phyloP scores from a whole-genome alignment of 2,888 invertebrate genomes.

The Lasioglossum oenotherae region DNA sequence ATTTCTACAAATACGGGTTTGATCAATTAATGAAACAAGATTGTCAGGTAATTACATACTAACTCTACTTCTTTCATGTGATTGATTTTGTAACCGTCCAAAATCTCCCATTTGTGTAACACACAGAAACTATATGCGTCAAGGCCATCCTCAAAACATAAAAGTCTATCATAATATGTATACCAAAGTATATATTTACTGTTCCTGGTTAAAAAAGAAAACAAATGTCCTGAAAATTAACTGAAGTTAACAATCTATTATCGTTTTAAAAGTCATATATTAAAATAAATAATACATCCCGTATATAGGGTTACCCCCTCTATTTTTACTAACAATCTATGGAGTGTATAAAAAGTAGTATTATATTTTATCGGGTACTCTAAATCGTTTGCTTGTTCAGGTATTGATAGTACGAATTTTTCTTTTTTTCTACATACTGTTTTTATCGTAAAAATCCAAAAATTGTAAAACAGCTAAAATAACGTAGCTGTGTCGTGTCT shows the following conservation, averaged over 20 bases:
- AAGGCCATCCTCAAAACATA: slow-evolving; percentile 69
- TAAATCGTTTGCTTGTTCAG: slow-evolving; percentile 49
- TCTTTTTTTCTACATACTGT: slow-evolving; percentile 1
- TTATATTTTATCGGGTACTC: slow-evolving; percentile 54
- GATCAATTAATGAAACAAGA: slow-evolving; percentile 57
- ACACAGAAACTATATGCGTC: slow-evolving; percentile 68
- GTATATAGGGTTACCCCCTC: slow-evolving; percentile 58
- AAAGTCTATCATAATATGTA: slow-evolving; percentile 68
- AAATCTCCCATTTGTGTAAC: slow-evolving; percentile 38
- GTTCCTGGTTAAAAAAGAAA: slow-evolving; percentile 62
- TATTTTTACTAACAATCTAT: slow-evolving; percentile 69
- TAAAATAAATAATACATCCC: slow-evolving; percentile 60
- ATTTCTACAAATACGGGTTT: slow-evolving; percentile 45
- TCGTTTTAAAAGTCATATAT: slow-evolving; percentile 69
- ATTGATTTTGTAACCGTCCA: slow-evolving; percentile 50
- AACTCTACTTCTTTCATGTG: slow-evolving; percentile 48
- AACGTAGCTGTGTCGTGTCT: slow-evolving; percentile 35
- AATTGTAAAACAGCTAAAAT: slow-evolving; percentile 22
- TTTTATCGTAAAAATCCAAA: slow-evolving; percentile 17
- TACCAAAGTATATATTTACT: slow-evolving; percentile 77
- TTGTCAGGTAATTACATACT: slow-evolving; percentile 60
- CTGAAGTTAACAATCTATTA: slow-evolving; percentile 64
- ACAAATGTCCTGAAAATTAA: slow-evolving; percentile 61
- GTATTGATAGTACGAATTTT: slow-evolving; percentile 37
- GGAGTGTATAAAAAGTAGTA: slow-evolving; percentile 57